Evolutionary conservation across 1,140 invertebrate species (phyloP).

Genomic region (Drosophila prosaltans): DNA sequence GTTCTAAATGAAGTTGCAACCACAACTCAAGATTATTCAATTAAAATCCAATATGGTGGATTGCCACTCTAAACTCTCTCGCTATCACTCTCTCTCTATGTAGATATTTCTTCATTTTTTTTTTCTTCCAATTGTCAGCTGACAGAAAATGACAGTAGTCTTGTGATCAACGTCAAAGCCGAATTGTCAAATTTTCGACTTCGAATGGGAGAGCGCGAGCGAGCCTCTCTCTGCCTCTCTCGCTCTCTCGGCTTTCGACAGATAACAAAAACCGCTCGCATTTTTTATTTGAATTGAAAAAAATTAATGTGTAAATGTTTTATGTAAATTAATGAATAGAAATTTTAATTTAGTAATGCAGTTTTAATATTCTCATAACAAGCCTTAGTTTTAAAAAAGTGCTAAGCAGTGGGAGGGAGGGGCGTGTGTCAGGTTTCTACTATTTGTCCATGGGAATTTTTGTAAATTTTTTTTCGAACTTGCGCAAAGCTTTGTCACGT

Average conservation of each 20-base stretch:
- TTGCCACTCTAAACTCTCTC: slow-evolving; percentile 1
- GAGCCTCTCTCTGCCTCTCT: slow-evolving; percentile 32
- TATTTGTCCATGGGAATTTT: slow-evolving; percentile 22
- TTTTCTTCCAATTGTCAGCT: slow-evolving; percentile 72
- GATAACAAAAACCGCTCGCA: slow-evolving; percentile 2
- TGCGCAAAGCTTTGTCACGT: slow-evolving; percentile 74
- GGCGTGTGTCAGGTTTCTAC: not conserved
- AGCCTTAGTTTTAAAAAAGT: slow-evolving; percentile 13
- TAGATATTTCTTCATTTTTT: slow-evolving; percentile 36
- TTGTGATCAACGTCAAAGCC: slow-evolving; percentile 73
- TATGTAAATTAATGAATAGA: not conserved
- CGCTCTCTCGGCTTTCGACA: slow-evolving; percentile 15
- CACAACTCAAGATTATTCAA: slow-evolving; percentile 2
- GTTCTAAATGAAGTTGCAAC: not conserved
- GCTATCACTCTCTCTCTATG: slow-evolving; percentile 2
- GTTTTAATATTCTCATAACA: not conserved
- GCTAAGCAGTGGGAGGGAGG: slow-evolving; percentile 1
- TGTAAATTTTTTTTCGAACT: slow-evolving; percentile 66
- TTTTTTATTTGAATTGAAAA: not conserved
- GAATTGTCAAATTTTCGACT: slow-evolving; percentile 76
- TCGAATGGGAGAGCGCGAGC: slow-evolving; percentile 48
- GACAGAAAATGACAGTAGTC: slow-evolving; percentile 73
- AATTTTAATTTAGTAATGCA: not conserved
- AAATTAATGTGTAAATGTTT: not conserved
- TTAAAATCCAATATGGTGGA: slow-evolving; percentile 66